Evolutionary conservation across 2,113 vertebrate species (phyloP), one percentile per base, ranked within the genome.

Genomic region (Monarcha castaneiventris): DNA sequence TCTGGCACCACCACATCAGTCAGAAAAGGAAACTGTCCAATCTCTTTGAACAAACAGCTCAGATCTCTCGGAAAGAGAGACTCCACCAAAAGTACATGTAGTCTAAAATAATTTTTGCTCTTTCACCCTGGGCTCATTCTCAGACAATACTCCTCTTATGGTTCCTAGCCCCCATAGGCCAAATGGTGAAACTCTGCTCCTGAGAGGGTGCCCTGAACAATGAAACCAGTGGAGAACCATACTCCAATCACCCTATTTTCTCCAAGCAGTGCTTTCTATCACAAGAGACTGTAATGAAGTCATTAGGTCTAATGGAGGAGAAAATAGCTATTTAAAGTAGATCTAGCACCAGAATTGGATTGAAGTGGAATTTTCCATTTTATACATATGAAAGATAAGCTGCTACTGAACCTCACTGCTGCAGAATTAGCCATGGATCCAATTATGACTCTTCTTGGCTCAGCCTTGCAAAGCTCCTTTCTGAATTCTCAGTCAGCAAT

Each of bases 351-450:
- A 93, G 83, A 96, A 94, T 7, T 35, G 75, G 68, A 79, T 88
- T 84, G 90, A 89, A 94, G 49, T 85, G 94, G 91, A 96, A 96
- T 94, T 95, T 95, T 96, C 84, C 84, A 62, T 92, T 91, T 92
- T 69, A 79, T 76, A 29, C 23, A 9, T 54, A 33, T 21, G 49
- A 91, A 71, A 84, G 66, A 92, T 87, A 13, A 84, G 44, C 56
- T 79, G 66, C 8, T 27, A 54, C 80, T 77, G 68, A 3, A 1
- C 61, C 61, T 82, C 12, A 3, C 49, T 91, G 58, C 54, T 95
- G 56, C 69, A 76, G 77, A 95, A 84, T 94, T 89, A 96, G 82
- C 87, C 54, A 39, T 62, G 74, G 84, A 95, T 73, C 37, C 86
- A 95, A 54, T 87, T 87, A 84, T 32, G 61, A 46, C 46, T 90